Percentiles rank a stretch among this genome's conserved stretches.
Evolutionary conservation across 2,113 vertebrate genomes (phyloP).

Genomic region (Smithornis capensis): DNA sequence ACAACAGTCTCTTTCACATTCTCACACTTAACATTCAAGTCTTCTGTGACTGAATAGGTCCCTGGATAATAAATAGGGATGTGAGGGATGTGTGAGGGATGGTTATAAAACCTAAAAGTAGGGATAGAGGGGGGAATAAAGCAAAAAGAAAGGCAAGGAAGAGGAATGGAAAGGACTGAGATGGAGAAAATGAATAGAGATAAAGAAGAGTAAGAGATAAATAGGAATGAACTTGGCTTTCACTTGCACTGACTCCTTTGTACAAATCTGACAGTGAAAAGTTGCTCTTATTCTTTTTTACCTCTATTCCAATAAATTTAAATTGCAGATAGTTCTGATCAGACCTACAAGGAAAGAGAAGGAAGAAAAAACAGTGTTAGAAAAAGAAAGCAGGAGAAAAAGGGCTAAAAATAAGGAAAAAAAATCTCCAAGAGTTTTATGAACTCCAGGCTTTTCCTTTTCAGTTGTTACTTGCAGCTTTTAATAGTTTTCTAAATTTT

Average conservation of each 20-base stretch:
- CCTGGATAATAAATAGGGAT: constrained; percentile 35
- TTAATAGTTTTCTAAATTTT: not conserved
- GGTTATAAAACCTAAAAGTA: constrained; percentile 8
- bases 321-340: constrained; percentile 54
- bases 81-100: not conserved
- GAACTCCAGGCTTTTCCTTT: not conserved
- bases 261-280: constrained; percentile 43
- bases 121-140: not conserved
- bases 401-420: not conserved
- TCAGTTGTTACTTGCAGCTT: not conserved
- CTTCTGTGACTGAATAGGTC: constrained; percentile 34
- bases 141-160: not conserved
- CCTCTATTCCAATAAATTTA: constrained; percentile 51
- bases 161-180: not conserved
- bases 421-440: not conserved
- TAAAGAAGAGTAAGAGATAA: constrained; percentile 45
- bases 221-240: constrained; percentile 27
- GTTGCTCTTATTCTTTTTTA: constrained; percentile 45
- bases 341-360: not conserved
- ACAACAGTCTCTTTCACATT: constrained; percentile 1
- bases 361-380: not conserved
- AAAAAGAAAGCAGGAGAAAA: not conserved
- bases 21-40: constrained; percentile 10
- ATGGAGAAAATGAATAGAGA: constrained; percentile 16
- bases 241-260: constrained; percentile 25